Evolutionary conservation across 1,140 invertebrate genomes (phyloP).

Genomic region (Stegodyphus dumicola): DNA sequence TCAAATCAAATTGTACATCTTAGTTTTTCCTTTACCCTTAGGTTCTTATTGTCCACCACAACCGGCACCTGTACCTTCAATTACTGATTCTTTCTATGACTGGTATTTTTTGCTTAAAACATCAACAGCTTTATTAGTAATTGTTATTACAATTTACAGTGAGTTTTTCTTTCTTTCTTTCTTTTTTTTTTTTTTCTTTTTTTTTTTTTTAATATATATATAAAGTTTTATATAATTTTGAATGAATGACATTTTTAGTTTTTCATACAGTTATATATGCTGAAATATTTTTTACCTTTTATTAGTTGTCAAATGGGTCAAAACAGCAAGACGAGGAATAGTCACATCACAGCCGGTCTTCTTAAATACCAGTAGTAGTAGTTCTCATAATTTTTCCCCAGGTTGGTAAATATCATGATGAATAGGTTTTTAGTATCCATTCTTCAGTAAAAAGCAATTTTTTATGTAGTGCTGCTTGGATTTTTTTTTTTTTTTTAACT

Average conservation of each 20-base stretch:
- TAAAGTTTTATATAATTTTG: too few species aligned
- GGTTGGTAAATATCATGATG: slow-evolving; percentile 1
- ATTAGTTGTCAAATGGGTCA: slow-evolving; percentile 31
- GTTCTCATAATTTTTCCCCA: slow-evolving; percentile 46
- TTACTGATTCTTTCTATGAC: slow-evolving; percentile 24
- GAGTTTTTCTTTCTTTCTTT: background rate
- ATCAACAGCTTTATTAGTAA: background rate
- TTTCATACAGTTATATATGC: too few species aligned
- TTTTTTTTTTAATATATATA: too few species aligned
- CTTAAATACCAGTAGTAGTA: slow-evolving; percentile 21
- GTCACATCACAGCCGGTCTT: slow-evolving; percentile 47
- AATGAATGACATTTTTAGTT: background rate
- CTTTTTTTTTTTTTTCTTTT: too few species aligned
- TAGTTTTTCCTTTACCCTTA: slow-evolving; percentile 2
- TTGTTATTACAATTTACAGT: slow-evolving; percentile 18
- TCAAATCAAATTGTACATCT: background rate
- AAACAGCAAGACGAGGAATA: slow-evolving; percentile 17
- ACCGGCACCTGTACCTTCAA: background rate
- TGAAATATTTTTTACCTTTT: background rate
- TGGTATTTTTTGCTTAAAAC: slow-evolving; percentile 29
- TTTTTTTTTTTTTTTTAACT: too few species aligned
- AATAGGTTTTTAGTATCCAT: too few species aligned
- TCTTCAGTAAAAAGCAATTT: too few species aligned
- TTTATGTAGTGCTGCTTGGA: too few species aligned
- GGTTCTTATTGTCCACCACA: slow-evolving; percentile 16